Base-by-base conservation (phyloP, 1,140 invertebrate genomes). In the Epicauta chinensis region DNA sequence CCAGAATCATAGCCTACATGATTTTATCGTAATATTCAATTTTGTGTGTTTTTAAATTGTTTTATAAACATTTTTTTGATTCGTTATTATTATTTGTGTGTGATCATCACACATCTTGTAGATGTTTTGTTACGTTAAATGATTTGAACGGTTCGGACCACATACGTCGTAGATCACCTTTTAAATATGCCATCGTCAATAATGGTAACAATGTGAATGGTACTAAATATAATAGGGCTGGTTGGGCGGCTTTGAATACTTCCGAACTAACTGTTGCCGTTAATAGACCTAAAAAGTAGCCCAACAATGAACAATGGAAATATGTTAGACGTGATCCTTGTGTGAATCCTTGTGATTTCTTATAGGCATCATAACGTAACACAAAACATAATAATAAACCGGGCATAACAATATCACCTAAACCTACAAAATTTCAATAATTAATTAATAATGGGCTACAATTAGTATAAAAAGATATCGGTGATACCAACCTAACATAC, bases 361-460 rank as follows among this genome's bases (percentile, higher is more conserved):
- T 97, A 73, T 97, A 96, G 7, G 93, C 93, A 75, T 98, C 95
- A 70, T 97, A 98, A 13, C 88, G 81, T 52, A 98, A 71, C 36
- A 98, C 94, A 74, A 98, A 98, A 74, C 95, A 98, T 51, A 98
- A 76, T 55, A 98, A 67, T 14, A 98, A 74, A 3, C 95, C 95
- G n/a, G 95, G 94, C 93, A 97, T 97, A 12, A 97, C 94, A 56
- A 98, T 93, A 73, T 97, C 93, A 23, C 94, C 94, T 9, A 98
- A 78, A 55, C 94, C 78, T 79, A 14, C 14, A 30, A 38, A 47
- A 42, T 17, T 11, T 32, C 14, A 32, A 40, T 12, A 38, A 48
- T 29, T 9, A 48, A 48, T 29, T 17, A 9, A 34, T 34, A n/a
- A 3, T 34, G 1, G 0, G 17, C 17, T 23, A 23, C 17, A 23